Base-by-base conservation (phyloP, 2,797 vertebrate genomes). In the Xiphophorus birchmanni region DNA sequence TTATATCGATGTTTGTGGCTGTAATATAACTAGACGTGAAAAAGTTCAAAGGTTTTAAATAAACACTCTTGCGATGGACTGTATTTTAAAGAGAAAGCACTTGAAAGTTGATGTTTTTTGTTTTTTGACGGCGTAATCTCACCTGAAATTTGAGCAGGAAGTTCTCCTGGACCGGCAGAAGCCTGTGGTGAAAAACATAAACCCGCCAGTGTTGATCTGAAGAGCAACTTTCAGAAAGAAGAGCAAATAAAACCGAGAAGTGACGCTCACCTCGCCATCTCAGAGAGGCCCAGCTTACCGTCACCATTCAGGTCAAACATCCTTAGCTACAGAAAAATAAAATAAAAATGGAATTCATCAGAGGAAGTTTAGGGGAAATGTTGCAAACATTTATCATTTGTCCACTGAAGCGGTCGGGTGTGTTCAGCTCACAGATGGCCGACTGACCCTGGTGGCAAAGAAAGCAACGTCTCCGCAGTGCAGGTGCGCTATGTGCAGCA, bases 251-350 rank as follows among this genome's bases (percentile, higher is more conserved):
- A 47, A 72, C 74, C 8, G 50, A 45, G 5, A 44, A 69, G 18
- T 40, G 1, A 21, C 3, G 69, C 96, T 95, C 91, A 99, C 98
- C 98, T 97, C 47, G 98, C 98, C 98, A 99, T 99, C 94, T 99
- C 98, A 0, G 98, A 99, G 76, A 99, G 97, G 37, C 98, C 97
- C 84, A 99, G 93, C 80, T 99, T 99, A 37, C 98, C 98, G 0
- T 99, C 98, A 0, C 98, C 97, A 0, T 99, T 99, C 78, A 97
- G 94, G 93, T 99, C 98, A 50, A 99, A 99, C 97, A 99, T 99
- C 85, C 93, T 96, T 48, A 99, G 95, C 98, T 99, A 92, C 71
- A 83, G 45, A 84, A 37, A 89, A 75, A 86, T 74, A 87, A 73
- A 79, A 87, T 81, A 29, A 82, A 76, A 76, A 82, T 23, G 44